phyloP scores from a whole-genome alignment of 2,888 invertebrate genomes.

The Aleiodes alternator region DNA sequence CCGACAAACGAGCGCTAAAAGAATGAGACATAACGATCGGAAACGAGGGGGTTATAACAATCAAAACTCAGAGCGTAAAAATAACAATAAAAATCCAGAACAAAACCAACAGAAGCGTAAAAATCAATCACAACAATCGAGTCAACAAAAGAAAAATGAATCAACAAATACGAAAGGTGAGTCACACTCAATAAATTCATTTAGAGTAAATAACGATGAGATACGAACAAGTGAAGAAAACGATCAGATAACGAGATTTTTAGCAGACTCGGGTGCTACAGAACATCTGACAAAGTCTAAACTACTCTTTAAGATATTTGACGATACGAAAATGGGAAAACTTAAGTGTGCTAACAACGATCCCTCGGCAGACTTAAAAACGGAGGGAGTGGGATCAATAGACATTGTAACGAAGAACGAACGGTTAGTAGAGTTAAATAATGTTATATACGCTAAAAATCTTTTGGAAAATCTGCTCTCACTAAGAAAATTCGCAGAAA shows the following conservation, averaged over 20 bases:
- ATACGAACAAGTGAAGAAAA: background rate
- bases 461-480: slow-evolving; percentile 57
- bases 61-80: background rate
- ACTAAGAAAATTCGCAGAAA: slow-evolving; percentile 53
- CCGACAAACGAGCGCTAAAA: background rate
- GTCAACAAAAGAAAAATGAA: background rate
- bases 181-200: background rate
- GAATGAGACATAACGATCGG: background rate
- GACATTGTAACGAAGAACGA: slow-evolving; percentile 46
- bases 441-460: slow-evolving; percentile 54
- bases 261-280: slow-evolving; percentile 47
- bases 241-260: background rate
- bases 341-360: slow-evolving; percentile 56
- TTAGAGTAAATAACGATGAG: background rate
- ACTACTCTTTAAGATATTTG: slow-evolving; percentile 47
- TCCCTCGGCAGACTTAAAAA: slow-evolving; percentile 52
- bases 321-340: slow-evolving; percentile 36
- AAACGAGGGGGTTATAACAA: background rate
- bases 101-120: slow-evolving; percentile 40
- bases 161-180: background rate
- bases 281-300: slow-evolving; percentile 51
- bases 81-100: too few species aligned
- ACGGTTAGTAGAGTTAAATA: background rate
- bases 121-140: slow-evolving; percentile 43
- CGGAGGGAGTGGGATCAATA: slow-evolving; percentile 57